Base-by-base conservation (phyloP, 2,797 vertebrate species). In the Tenualosa thibaudeaui region DNA sequence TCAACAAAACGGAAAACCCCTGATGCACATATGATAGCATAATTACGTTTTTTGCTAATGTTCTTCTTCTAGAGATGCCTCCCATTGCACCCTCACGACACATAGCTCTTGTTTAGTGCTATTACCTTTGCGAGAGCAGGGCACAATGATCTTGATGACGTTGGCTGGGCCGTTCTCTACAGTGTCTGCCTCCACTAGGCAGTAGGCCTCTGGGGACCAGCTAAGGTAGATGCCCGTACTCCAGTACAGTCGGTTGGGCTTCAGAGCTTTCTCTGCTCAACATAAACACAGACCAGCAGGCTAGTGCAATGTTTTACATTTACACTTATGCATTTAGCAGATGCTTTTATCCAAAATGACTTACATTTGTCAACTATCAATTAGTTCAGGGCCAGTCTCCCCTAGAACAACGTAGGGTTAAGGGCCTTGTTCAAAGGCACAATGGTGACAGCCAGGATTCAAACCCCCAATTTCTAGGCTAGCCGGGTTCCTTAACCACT, bases 141-240 rank as follows among this genome's bases (percentile, higher is more conserved):
- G 98, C 85, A 97, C 97, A 0, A 97, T 99, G 84, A 99, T 97
- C 93, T 95, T 96, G 91, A 99, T 93, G 83, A 97, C 97, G 91
- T 97, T 97, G 89, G 97, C 96, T 0, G 95, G 91, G 46, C 91
- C 96, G 58, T 94, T 90, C 82, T 96, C 95, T 86, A 96, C 90
- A 0, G 93, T 86, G n/a, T 95, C 93, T 0, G 97, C 96, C 92
- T 99, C 98, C 89, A 99, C 97, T 78, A 99, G 93, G 83, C 97
- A 98, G 86, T 99, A 99, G 3, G 97, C 97, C 87, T 98, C 97
- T 2, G 96, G 95, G 84, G 96, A 98, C 98, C 98, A 99, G 78
- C 96, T 98, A 90, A 99, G 91, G 91, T 98, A 98, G 90, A 99
- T 94, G 8, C 98, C 98, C 87, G 95, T 97, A 88, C 96, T 96